Evolutionary conservation across 2,113 vertebrate genomes (phyloP), one percentile per base, ranked within the genome.

Genomic region (Cebus imitator): DNA sequence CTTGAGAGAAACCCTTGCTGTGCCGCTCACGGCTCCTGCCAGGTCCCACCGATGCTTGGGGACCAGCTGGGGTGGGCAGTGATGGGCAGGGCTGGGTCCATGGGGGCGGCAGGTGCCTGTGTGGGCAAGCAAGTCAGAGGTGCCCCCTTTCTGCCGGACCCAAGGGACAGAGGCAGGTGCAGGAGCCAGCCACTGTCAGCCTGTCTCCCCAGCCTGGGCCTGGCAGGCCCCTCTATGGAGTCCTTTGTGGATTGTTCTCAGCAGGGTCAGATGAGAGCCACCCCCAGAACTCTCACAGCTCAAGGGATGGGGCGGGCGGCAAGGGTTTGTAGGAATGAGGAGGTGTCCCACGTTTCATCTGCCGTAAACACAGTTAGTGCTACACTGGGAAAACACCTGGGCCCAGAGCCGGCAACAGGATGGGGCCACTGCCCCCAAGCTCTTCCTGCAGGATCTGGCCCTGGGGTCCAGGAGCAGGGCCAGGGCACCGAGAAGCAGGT

Each of bases 31-130:
- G 79, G 57, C 35, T 23, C 40, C 20, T 30, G 0, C 78, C 17
- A 2, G 37, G 35, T n/a, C 7, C 43, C 72, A 25, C 17, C 20
- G n/a, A 37, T 8, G 17, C 37, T 1, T 9, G 72, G 68, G 43
- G 52, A n/a, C 45, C 4, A 30, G 35, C n/a, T 32, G 2, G 72
- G 45, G 6, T 4, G 10, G 64, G 18, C 35, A 14, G n/a, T 23
- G 48, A 18, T 8, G 2, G 64, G 79, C 1, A 0, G 25, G 66
- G 45, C 2, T 10, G 50, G 30, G 14, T 27, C 23, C 0, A 2
- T 25, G n/a, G 25, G 21, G 27, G 48, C 1, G 6, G 75, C 9
- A 0, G 64, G 40, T 13, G 37, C 48, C 88, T 1, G 5, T 35
- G 14, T 21, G 4, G 64, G 35, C 40, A 23, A 82, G 7, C 0